Percentiles rank a stretch among this genome's conserved stretches.
These are phyloP conservation scores for Agrilus cyanescens DNA, from an alignment of 2,888 invertebrate species.

Conservation along the genomic window DNA sequence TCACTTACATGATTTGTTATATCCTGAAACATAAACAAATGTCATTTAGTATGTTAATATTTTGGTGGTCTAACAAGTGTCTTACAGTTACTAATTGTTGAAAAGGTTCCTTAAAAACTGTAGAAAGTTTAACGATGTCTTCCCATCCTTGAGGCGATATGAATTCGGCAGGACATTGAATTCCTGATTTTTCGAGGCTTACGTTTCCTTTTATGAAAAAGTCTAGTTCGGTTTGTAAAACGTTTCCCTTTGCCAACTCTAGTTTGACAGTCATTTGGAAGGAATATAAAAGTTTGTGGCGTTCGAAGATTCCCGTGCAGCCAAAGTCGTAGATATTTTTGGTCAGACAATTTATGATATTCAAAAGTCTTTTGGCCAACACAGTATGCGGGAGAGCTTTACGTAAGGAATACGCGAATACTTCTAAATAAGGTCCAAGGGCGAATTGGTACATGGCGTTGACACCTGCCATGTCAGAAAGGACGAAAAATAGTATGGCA, in stretches of 20 bases:
- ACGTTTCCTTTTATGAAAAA: slow-evolving; percentile 84
- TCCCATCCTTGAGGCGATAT: slow-evolving; percentile 58
- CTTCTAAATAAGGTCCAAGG: slow-evolving; percentile 69
- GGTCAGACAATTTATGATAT: slow-evolving; percentile 75
- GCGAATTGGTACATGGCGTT: slow-evolving; percentile 92
- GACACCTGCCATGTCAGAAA: slow-evolving; percentile 80
- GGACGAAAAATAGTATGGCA: slow-evolving; percentile 80
- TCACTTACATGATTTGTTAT: slow-evolving; percentile 13
- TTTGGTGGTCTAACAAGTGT: slow-evolving; percentile 23
- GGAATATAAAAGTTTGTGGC: slow-evolving; percentile 80
- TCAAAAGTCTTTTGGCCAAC: slow-evolving; percentile 58
- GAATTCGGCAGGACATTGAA: slow-evolving; percentile 46
- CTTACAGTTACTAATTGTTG: slow-evolving; percentile 48
- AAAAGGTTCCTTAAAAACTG: slow-evolving; percentile 58
- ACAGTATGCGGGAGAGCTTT: slow-evolving; percentile 74
- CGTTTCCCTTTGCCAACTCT: slow-evolving; percentile 52
- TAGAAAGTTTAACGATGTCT: slow-evolving; percentile 61
- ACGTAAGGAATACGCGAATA: slow-evolving; percentile 68
- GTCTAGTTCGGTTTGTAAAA: slow-evolving; percentile 63
- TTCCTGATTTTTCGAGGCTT: slow-evolving; percentile 58
- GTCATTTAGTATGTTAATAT: slow-evolving; percentile 1
- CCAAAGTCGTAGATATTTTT: slow-evolving; percentile 85
- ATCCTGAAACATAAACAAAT: slow-evolving; percentile 3
- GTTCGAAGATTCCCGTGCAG: slow-evolving; percentile 84
- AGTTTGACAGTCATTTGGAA: slow-evolving; percentile 83